Percentiles rank a stretch among this genome's conserved stretches.
Evolutionary conservation across 2,113 vertebrate genomes (phyloP).

Genomic region (Axis porcinus): DNA sequence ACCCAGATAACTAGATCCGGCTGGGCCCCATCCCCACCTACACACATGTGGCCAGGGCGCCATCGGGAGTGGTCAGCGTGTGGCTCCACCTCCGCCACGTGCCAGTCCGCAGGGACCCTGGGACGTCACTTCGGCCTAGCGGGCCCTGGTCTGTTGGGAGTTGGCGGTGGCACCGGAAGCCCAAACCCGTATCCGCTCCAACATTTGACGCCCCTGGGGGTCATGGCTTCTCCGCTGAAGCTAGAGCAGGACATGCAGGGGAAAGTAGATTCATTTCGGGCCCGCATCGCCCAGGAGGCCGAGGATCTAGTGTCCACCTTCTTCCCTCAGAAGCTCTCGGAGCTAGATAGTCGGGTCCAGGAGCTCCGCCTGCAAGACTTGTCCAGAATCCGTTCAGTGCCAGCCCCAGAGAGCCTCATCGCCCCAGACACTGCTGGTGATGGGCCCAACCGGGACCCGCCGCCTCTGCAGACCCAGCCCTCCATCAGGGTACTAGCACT

Average conservation of each 20-base stretch:
- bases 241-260: neutral
- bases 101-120: fast-evolving
- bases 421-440: neutral
- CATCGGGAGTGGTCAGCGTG: fast-evolving
- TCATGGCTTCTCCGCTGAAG: neutral
- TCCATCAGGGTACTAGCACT: neutral
- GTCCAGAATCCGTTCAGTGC: slow-evolving; percentile 27
- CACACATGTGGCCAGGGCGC: neutral
- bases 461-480: neutral
- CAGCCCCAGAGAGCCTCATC: neutral
- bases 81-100: fast-evolving
- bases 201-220: neutral
- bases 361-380: slow-evolving; percentile 38
- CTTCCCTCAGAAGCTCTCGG: slow-evolving; percentile 53
- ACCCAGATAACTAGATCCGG: fast-evolving
- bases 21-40: fast-evolving
- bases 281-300: slow-evolving; percentile 38
- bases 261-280: slow-evolving; percentile 34
- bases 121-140: neutral
- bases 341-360: slow-evolving; percentile 43
- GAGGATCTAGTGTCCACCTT: slow-evolving; percentile 43
- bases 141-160: slow-evolving; percentile 31
- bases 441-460: neutral
- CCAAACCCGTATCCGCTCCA: neutral
- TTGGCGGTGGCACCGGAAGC: neutral